phyloP scores from a whole-genome alignment of 2,113 vertebrate species.

The Muntiacus muntjak region DNA sequence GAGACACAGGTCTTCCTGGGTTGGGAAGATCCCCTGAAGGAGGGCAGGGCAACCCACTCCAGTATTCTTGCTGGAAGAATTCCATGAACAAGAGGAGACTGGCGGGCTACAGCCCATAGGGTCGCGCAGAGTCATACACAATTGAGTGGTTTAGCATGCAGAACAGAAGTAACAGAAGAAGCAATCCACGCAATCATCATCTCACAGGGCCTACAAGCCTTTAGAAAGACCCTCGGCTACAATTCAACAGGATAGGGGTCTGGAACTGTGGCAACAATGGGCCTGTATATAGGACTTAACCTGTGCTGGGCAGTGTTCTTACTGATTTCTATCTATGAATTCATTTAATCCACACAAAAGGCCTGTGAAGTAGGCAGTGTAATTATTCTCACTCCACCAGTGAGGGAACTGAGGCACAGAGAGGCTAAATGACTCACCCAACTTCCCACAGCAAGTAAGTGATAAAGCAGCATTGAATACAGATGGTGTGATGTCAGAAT shows the following conservation, averaged over 20 bases:
- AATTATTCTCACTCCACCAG: neutral
- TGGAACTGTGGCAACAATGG: neutral
- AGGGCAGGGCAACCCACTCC: neutral
- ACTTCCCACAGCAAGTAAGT: neutral
- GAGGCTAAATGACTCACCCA: neutral
- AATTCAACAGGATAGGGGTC: neutral
- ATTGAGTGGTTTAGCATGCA: neutral
- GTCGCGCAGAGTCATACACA: neutral
- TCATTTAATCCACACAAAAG: neutral
- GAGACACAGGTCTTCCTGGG: fast-evolving
- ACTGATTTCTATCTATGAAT: neutral
- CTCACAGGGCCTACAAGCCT: neutral
- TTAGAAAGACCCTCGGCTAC: neutral
- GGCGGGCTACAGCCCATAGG: neutral
- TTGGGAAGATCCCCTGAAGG: neutral
- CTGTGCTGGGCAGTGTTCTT: neutral
- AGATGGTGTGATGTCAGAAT: neutral
- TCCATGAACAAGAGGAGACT: neutral
- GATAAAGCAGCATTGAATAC: neutral
- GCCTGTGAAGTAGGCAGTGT: neutral
- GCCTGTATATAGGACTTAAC: neutral
- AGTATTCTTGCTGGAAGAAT: neutral
- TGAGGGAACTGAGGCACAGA: neutral
- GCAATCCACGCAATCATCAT: neutral
- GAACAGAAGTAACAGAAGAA: neutral